Conservation (phyloP, 92 coral and sea anemone species). For the Isaurus tuberculatus region DNA sequence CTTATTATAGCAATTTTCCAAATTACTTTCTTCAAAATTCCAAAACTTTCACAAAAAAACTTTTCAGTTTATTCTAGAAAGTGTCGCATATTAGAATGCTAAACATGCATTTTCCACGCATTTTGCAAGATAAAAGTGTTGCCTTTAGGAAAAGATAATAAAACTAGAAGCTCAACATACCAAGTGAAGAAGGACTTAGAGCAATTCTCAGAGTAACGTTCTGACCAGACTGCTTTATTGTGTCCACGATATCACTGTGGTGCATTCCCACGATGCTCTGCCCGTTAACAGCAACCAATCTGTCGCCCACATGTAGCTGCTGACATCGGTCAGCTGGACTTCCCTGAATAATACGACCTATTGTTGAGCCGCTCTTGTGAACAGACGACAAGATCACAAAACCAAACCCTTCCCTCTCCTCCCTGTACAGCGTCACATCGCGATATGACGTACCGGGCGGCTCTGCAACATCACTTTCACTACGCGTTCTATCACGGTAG, state of each 20-base stretch:
- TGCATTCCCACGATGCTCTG: conserved; percentile 90
- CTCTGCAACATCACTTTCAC: conserved; percentile 79
- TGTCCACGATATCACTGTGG: conserved; percentile 94
- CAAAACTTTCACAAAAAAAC: no score
- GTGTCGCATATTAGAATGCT: no score
- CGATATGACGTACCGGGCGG: conserved; percentile 68
- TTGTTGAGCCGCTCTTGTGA: conserved; percentile 91
- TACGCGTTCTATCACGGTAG: conserved; percentile 73
- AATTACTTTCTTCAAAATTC: no score
- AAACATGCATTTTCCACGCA: no score
- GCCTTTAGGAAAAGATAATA: neutral
- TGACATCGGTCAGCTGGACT: conserved; percentile 98
- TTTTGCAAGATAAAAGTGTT: no score
- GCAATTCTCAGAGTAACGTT: conserved; percentile 86
- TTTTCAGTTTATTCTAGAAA: no score
- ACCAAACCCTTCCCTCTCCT: conserved; percentile 90
- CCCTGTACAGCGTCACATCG: conserved; percentile 77
- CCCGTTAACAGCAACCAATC: conserved; percentile 92
- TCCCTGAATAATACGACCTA: conserved; percentile 95
- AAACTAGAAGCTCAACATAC: conserved; percentile 31
- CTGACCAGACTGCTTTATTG: conserved; percentile 91
- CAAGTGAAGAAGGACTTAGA: conserved; percentile 64
- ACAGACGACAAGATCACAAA: conserved; percentile 93
- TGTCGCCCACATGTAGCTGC: conserved; percentile 93
- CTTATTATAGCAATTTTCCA: no score